Percentiles rank a stretch among this genome's conserved stretches.
phyloP scores from a whole-genome alignment of 1,140 invertebrate genomes.

The Reticulitermes speratus region DNA sequence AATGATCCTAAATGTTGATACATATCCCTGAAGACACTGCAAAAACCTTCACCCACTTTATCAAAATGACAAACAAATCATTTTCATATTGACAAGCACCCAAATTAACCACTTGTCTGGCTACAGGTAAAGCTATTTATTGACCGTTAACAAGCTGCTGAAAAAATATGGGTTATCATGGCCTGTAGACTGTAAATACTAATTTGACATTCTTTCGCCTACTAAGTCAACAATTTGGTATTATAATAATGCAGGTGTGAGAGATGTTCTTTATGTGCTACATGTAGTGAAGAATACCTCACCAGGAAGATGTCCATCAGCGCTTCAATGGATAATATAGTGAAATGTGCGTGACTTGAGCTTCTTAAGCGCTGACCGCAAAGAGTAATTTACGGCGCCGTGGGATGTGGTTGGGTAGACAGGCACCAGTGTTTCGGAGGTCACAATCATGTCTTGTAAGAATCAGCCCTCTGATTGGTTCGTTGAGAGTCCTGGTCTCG shows the following conservation, averaged over 20 bases:
- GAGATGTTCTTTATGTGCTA: background rate
- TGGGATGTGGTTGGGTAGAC: too few species aligned
- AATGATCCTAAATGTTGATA: background rate
- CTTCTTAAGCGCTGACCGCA: too few species aligned
- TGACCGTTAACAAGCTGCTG: background rate
- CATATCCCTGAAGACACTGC: background rate
- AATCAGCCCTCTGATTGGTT: too few species aligned
- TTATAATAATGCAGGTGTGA: background rate
- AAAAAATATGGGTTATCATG: background rate
- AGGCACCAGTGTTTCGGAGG: too few species aligned
- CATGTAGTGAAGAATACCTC: background rate
- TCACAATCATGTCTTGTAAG: too few species aligned
- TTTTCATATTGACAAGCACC: background rate
- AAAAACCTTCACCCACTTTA: background rate
- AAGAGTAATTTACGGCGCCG: too few species aligned
- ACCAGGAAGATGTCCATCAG: too few species aligned
- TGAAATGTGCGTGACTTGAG: too few species aligned
- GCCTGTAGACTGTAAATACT: background rate
- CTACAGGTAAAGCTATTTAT: background rate
- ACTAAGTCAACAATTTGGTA: conserved; percentile 12
- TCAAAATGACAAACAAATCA: conserved; percentile 14
- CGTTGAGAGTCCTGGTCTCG: too few species aligned
- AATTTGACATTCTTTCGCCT: background rate
- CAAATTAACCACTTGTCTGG: background rate
- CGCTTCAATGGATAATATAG: too few species aligned